Conservation (phyloP, 2,113 vertebrate genomes). For the Sceloporus tristichus region DNA sequence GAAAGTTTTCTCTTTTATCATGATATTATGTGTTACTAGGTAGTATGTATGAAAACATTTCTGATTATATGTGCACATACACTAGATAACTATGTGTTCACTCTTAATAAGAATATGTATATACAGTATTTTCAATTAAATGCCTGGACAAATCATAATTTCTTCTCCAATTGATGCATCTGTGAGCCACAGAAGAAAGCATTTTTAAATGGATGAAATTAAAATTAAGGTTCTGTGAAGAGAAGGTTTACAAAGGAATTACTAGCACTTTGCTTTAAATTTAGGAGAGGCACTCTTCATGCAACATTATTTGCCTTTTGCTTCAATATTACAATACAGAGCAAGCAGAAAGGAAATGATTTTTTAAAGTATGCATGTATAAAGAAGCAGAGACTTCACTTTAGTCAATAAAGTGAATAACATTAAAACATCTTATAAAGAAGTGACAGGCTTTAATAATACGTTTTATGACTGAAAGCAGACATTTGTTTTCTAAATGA, state of each 20-base stretch:
- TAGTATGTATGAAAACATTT: neutral
- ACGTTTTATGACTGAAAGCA: conserved; percentile 13
- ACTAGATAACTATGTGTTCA: neutral
- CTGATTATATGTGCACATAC: neutral
- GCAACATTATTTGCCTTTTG: conserved; percentile 9
- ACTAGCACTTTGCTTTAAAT: conserved; percentile 17
- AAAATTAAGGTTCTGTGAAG: neutral
- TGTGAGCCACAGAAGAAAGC: neutral
- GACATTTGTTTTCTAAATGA: conserved; percentile 24
- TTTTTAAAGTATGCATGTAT: conserved; percentile 35
- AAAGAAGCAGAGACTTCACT: conserved; percentile 42
- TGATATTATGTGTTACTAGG: neutral
- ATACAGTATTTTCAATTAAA: neutral
- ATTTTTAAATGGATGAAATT: neutral
- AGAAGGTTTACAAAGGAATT: conserved; percentile 2
- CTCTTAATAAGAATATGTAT: conserved; percentile 18
- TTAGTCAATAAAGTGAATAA: conserved; percentile 33
- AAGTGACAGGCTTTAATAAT: conserved; percentile 55
- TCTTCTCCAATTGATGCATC: neutral
- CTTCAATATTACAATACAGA: conserved; percentile 11
- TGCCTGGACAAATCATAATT: neutral
- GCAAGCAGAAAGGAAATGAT: neutral
- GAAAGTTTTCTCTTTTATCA: fast-evolving
- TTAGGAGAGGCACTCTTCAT: conserved; percentile 5
- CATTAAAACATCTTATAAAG: conserved; percentile 41